Evolutionary conservation across 2,888 invertebrate genomes (phyloP).

Genomic region (Endotricha flammealis): DNA sequence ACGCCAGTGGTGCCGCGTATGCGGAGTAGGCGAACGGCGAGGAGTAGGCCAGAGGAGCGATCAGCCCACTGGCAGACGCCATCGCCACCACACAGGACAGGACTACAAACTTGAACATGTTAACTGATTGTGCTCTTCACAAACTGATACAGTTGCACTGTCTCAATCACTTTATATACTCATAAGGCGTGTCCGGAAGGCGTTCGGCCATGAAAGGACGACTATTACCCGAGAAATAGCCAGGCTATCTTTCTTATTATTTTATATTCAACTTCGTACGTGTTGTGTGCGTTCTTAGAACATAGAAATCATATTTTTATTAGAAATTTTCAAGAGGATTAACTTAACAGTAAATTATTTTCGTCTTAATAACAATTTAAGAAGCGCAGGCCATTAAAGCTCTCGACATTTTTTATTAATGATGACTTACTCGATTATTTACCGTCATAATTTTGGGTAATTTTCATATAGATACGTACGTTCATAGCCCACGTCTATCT

Average conservation of each 20-base stretch:
- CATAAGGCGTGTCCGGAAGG: slow-evolving; percentile 47
- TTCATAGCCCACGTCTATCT: too few species aligned
- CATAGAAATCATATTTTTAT: too few species aligned
- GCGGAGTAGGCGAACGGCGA: slow-evolving; percentile 1
- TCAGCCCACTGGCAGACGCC: slow-evolving; percentile 55
- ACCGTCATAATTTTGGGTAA: too few species aligned
- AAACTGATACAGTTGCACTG: slow-evolving; percentile 49
- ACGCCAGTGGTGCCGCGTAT: slow-evolving; percentile 31
- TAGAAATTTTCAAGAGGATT: too few species aligned
- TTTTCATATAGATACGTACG: too few species aligned
- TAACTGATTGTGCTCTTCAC: slow-evolving; percentile 63
- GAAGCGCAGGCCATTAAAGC: too few species aligned
- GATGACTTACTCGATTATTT: too few species aligned
- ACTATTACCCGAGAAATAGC: slow-evolving; percentile 41
- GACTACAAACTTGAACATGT: slow-evolving; percentile 77
- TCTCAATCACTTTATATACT: slow-evolving; percentile 46
- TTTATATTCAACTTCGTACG: too few species aligned
- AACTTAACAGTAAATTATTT: too few species aligned
- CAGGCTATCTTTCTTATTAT: slow-evolving; percentile 17
- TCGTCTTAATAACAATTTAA: too few species aligned
- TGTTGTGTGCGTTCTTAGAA: too few species aligned
- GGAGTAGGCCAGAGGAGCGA: slow-evolving; percentile 17
- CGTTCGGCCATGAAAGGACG: slow-evolving; percentile 48
- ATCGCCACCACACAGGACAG: slow-evolving; percentile 80
- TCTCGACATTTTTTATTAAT: too few species aligned